Evolutionary conservation across 2,888 invertebrate species (phyloP).

Genomic region (Papilio demoleus): DNA sequence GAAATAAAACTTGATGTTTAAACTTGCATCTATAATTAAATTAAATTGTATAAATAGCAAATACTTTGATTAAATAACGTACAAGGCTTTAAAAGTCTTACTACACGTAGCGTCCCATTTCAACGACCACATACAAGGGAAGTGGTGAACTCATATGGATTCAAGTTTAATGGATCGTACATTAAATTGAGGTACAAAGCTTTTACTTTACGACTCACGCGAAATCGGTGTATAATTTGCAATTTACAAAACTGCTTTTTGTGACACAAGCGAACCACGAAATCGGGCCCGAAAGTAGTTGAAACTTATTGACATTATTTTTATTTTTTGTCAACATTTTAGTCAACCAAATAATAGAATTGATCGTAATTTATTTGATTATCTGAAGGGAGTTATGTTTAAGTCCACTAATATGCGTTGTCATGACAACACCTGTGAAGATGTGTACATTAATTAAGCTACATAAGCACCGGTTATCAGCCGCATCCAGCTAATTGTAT

Average conservation of each 20-base stretch:
- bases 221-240: constrained; percentile 24
- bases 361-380: too few species aligned
- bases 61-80: not conserved
- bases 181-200: constrained; percentile 27
- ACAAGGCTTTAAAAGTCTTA: not conserved
- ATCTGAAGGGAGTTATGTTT: too few species aligned
- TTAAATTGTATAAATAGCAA: too few species aligned
- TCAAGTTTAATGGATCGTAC: constrained; percentile 35
- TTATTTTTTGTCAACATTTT: not conserved
- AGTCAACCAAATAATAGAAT: too few species aligned
- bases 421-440: constrained; percentile 3
- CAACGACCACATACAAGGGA: constrained; percentile 31
- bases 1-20: not conserved
- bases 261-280: not conserved
- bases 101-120: constrained; percentile 6
- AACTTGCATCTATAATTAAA: not conserved
- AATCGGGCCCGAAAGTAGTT: not conserved
- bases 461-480: constrained; percentile 11
- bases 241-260: constrained; percentile 16
- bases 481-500: constrained; percentile 25
- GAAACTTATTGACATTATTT: not conserved
- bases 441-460: not conserved
- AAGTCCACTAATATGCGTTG: too few species aligned
- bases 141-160: constrained; percentile 25
- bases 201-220: constrained; percentile 23